Conservation (phyloP, 2,113 vertebrate genomes). For the Lasiurus borealis region DNA sequence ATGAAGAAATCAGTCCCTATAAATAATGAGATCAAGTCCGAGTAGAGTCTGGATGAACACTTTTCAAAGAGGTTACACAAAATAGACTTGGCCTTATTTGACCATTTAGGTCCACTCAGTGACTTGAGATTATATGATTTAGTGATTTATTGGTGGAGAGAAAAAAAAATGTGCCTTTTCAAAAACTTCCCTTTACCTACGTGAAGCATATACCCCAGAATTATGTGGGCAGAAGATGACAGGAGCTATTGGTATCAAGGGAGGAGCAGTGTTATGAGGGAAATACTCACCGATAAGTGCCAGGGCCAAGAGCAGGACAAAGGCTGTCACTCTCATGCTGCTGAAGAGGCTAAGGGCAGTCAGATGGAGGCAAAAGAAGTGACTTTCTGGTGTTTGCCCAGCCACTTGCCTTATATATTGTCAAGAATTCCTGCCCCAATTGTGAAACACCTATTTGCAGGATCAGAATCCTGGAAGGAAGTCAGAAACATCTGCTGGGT, state of each 20-base stretch:
- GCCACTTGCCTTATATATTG: constrained; percentile 4
- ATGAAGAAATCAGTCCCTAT: background rate
- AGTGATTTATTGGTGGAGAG: background rate
- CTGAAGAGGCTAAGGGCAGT: background rate
- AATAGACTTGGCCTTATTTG: background rate
- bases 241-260: background rate
- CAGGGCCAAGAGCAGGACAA: constrained; percentile 18
- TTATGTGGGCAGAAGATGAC: background rate
- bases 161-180: background rate
- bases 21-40: background rate
- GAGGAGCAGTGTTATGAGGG: background rate
- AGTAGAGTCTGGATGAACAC: background rate
- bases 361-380: background rate
- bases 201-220: background rate
- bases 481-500: background rate
- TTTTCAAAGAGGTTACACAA: background rate
- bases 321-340: constrained; percentile 19
- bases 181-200: background rate
- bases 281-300: constrained; percentile 50
- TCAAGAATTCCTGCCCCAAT: background rate
- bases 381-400: background rate
- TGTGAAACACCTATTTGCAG: constrained; percentile 45
- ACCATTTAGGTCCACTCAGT: background rate
- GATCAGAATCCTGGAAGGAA: background rate
- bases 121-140: background rate